Conservation (phyloP, 2,797 vertebrate genomes). For the Bovichtus diacanthus region DNA sequence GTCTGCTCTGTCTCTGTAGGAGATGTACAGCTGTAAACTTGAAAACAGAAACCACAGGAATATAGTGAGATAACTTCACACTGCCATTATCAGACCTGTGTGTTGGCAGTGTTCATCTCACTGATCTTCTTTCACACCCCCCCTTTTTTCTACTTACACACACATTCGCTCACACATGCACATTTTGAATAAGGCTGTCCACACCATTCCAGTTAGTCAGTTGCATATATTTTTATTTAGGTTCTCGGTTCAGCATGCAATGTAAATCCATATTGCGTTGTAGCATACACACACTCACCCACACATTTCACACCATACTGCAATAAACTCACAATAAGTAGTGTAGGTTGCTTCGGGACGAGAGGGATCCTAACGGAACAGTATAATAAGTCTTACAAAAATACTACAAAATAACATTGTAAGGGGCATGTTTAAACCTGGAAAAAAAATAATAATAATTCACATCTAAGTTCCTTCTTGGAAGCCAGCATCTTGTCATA, state of each 20-base stretch:
- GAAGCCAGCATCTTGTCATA: background rate
- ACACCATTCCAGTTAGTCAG: constrained; percentile 32
- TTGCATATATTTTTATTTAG: constrained; percentile 55
- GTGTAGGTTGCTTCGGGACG: background rate
- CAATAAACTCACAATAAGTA: constrained; percentile 32
- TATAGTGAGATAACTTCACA: background rate
- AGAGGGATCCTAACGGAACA: background rate
- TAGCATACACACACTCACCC: constrained; percentile 31
- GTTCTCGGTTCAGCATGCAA: constrained; percentile 33
- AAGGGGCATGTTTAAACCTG: background rate
- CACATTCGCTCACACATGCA: background rate
- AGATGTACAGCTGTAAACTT: constrained; percentile 35
- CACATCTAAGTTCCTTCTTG: background rate
- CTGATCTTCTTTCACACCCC: background rate
- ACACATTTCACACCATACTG: constrained; percentile 51
- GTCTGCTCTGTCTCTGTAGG: constrained; percentile 4
- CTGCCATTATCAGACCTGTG: background rate
- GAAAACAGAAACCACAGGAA: constrained; percentile 30
- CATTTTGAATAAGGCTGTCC: constrained; percentile 37
- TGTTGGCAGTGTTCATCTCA: background rate
- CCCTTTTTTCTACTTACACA: background rate
- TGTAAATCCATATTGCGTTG: constrained; percentile 50
- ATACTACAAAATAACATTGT: constrained; percentile 2
- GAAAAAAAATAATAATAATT: too few relatives aligned
- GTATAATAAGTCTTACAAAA: background rate